Evolutionary conservation across 2,113 vertebrate genomes (phyloP), one percentile per base, ranked within the genome.

Genomic region (Toxotes chatareus): DNA sequence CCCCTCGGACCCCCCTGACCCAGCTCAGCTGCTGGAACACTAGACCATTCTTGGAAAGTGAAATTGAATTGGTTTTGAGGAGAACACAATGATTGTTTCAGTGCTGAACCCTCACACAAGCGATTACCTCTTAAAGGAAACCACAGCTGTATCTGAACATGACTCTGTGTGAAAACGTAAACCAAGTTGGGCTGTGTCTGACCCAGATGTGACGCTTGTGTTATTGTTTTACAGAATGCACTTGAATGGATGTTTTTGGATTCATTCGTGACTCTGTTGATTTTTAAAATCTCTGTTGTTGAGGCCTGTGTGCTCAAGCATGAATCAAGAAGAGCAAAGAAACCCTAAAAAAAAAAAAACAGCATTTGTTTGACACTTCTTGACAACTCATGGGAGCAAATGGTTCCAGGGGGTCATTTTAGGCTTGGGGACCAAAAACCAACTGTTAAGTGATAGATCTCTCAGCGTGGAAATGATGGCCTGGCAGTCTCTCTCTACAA

Each of bases 361-460:
- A 32, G 40, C 64, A 23, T 86, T 86, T 87, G 83, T 86, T 89
- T 59, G 21, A 67, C 70, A 38, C 32, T 14, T 74, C 16, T 67
- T 81, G 70, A 68, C 79, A 85, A 19, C 49, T 51, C 31, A 17
- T 62, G 21, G 27, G 53, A 89, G 63, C 90, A 94, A 89, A 91
- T 91, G 90, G 88, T 65, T 78, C 36, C 38, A 38, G 38, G 74
- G 51, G 44, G 79, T 83, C 71, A 75, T 53, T 83, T 66, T 70
- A 72, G 83, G 64, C 67, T 73, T 60, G 34, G 66, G 68, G 73
- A 67, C 71, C 67, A 27, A 78, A 91, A 92, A 90, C 79, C 80
- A 88, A 91, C 88, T 91, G 83, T 86, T 84, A 72, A 89, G 92
- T 88, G 89, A 94, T 89, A 87, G 90, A 92, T 92, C 82, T 91